Evolutionary conservation across 2,888 invertebrate genomes (phyloP).

Genomic region (Agrotis puta): DNA sequence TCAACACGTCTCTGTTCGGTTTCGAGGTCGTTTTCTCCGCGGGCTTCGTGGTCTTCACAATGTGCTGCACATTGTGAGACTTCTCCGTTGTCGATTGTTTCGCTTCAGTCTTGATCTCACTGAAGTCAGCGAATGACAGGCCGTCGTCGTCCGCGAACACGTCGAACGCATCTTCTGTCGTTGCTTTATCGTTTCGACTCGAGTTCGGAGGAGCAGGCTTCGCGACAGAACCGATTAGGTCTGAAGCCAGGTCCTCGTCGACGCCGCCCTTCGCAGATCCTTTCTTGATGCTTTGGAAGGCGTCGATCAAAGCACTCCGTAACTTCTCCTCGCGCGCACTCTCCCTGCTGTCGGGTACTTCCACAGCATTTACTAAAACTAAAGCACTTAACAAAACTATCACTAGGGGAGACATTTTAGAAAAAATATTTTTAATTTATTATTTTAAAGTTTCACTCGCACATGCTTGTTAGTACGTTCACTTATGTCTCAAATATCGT

Average conservation of each 20-base stretch:
- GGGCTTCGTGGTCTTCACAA: slow-evolving; percentile 81
- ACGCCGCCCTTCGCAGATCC: slow-evolving; percentile 83
- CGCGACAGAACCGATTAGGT: slow-evolving; percentile 81
- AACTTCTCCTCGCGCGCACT: slow-evolving; percentile 85
- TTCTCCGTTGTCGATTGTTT: slow-evolving; percentile 81
- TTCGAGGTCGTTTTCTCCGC: slow-evolving; percentile 77
- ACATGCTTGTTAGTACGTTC: slow-evolving; percentile 72
- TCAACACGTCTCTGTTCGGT: slow-evolving; percentile 78
- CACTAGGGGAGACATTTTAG: slow-evolving; percentile 83
- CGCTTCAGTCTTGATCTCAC: slow-evolving; percentile 73
- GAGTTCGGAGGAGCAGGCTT: slow-evolving; percentile 66
- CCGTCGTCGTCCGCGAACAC: slow-evolving; percentile 86
- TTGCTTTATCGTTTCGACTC: slow-evolving; percentile 71
- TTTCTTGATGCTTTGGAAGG: slow-evolving; percentile 88
- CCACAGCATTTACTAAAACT: slow-evolving; percentile 76
- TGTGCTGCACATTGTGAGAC: slow-evolving; percentile 87
- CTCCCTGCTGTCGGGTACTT: slow-evolving; percentile 77
- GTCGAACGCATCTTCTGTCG: slow-evolving; percentile 80
- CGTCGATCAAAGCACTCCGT: slow-evolving; percentile 85
- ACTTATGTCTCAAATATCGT: slow-evolving; percentile 37
- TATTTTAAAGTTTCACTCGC: slow-evolving; percentile 71
- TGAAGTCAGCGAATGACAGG: slow-evolving; percentile 83
- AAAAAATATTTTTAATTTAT: slow-evolving; percentile 28
- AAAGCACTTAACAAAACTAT: slow-evolving; percentile 80
- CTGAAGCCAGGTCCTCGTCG: slow-evolving; percentile 82